Evolutionary conservation across 2,113 vertebrate genomes (phyloP).

Genomic region (Dicerorhinus sumatrensis): DNA sequence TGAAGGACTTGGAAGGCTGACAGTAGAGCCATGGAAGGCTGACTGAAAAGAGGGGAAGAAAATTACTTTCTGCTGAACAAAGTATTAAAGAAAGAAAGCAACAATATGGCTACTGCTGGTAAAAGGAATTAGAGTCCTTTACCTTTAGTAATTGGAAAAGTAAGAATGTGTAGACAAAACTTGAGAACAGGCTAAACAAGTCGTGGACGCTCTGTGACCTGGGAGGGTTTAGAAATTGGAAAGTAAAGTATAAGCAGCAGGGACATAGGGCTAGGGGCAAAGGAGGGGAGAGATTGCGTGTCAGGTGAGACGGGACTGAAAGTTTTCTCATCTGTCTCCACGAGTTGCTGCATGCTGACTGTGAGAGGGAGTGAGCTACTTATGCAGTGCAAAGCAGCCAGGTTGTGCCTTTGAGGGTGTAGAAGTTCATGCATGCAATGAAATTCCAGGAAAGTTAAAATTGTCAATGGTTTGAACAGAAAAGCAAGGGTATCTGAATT

Average conservation of each 20-base stretch:
- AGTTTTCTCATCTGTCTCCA: background rate
- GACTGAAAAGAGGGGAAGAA: background rate
- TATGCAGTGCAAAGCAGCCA: background rate
- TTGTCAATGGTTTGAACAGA: background rate
- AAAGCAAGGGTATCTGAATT: background rate
- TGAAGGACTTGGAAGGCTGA: background rate
- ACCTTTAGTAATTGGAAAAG: background rate
- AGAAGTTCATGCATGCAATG: background rate
- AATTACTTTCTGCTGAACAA: background rate
- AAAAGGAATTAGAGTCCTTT: slow-evolving; percentile 2
- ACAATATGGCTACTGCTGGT: background rate
- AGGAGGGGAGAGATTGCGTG: background rate
- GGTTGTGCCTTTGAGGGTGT: background rate
- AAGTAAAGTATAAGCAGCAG: background rate
- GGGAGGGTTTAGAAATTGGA: background rate
- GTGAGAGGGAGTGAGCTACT: background rate
- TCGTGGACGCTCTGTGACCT: background rate
- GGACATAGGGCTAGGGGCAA: background rate
- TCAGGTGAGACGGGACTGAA: background rate
- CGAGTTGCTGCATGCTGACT: background rate
- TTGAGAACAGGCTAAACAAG: background rate
- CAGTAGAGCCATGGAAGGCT: background rate
- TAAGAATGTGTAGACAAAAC: background rate
- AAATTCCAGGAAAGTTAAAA: slow-evolving; percentile 2
- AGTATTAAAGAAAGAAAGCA: background rate